phyloP scores from a whole-genome alignment of 2,113 vertebrate species.

The Smithornis capensis region DNA sequence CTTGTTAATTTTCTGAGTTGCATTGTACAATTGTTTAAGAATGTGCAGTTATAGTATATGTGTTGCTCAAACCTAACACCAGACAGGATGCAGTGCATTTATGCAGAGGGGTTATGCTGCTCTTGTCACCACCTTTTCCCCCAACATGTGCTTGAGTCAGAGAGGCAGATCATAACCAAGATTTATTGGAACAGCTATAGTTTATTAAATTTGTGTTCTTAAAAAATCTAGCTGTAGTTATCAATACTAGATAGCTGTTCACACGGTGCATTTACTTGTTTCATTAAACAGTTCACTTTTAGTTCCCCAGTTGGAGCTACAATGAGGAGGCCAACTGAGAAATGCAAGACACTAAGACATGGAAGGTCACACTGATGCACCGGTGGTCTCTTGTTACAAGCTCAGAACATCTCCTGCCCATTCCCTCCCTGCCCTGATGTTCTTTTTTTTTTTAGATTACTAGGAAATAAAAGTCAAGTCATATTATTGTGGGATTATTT shows the following conservation, averaged over 20 bases:
- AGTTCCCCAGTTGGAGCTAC: not conserved
- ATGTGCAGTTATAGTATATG: not conserved
- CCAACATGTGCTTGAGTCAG: not conserved
- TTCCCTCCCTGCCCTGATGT: rapidly evolving
- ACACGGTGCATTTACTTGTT: not conserved
- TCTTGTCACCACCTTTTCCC: not conserved
- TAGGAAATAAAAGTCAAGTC: not conserved
- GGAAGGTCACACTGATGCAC: not conserved
- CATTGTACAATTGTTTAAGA: not conserved
- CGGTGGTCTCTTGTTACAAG: not conserved
- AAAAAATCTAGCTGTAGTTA: not conserved
- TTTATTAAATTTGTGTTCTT: not conserved
- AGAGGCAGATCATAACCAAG: not conserved
- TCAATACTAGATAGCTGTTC: not conserved
- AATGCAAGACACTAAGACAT: not conserved
- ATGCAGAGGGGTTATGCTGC: not conserved
- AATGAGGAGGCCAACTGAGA: not conserved
- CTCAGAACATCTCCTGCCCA: not conserved
- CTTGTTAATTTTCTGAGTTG: not conserved
- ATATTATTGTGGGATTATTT: not conserved
- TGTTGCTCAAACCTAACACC: not conserved
- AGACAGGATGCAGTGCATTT: not conserved
- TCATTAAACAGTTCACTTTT: not conserved
- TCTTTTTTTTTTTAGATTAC: not conserved
- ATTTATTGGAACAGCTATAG: not conserved